phyloP scores from a whole-genome alignment of 2,888 invertebrate genomes.

The Minunthozetes semirufus region DNA sequence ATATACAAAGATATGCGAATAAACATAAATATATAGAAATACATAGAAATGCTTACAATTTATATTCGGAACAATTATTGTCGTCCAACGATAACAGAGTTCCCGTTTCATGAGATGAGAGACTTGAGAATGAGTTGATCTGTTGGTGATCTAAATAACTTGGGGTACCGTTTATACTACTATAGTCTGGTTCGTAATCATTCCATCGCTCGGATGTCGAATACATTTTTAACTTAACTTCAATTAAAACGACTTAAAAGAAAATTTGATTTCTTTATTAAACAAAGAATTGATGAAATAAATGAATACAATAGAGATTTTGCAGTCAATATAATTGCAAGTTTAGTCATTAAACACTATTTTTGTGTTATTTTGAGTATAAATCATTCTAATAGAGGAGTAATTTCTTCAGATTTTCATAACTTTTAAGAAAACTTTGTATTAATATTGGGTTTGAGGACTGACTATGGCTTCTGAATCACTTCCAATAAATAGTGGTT shows the following conservation, averaged over 20 bases:
- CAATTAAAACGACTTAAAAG: background rate
- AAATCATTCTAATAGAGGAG: too few species aligned
- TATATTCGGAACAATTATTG: constrained; percentile 18
- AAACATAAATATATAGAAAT: background rate
- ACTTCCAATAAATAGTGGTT: too few species aligned
- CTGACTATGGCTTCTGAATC: too few species aligned
- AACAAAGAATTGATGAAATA: too few species aligned
- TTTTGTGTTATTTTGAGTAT: too few species aligned
- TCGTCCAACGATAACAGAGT: constrained; percentile 19
- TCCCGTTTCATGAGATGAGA: constrained; percentile 2
- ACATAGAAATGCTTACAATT: background rate
- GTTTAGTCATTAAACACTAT: too few species aligned
- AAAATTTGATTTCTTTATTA: too few species aligned
- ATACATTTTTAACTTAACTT: constrained; percentile 7
- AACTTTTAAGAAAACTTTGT: too few species aligned
- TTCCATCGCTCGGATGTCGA: constrained; percentile 14
- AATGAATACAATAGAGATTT: too few species aligned
- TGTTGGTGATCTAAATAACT: background rate
- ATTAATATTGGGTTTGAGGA: too few species aligned
- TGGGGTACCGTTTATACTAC: background rate
- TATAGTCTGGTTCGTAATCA: constrained; percentile 18
- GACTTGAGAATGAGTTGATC: background rate
- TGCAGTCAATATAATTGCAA: too few species aligned
- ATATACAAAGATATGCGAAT: background rate
- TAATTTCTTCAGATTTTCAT: too few species aligned